Conservation (phyloP, 37 sponge, comb jelly and placozoan species). For the Spongilla lacustris region DNA sequence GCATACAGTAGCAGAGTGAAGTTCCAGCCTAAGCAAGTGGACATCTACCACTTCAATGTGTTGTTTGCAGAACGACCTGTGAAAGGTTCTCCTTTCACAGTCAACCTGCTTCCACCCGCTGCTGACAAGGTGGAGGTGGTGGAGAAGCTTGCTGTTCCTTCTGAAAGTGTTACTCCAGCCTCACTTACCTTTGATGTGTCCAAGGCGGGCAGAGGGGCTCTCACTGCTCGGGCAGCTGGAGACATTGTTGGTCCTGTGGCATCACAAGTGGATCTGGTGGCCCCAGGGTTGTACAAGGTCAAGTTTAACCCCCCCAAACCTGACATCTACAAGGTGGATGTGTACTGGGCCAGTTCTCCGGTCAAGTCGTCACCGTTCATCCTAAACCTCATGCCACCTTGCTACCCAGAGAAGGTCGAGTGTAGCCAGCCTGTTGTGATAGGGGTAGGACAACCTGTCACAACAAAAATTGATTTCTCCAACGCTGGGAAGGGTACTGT, state of each 20-base stretch:
- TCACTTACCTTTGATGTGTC: constrained; percentile 30
- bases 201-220: constrained; percentile 63
- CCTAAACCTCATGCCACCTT: constrained; percentile 27
- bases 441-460: constrained; percentile 36
- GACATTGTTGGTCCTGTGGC: constrained; percentile 17
- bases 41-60: constrained; percentile 48
- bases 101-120: constrained; percentile 48
- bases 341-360: constrained; percentile 42
- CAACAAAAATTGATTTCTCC: constrained; percentile 23
- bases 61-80: constrained; percentile 52
- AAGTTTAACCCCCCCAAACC: constrained; percentile 28
- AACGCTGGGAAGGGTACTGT: constrained; percentile 67
- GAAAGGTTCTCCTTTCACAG: constrained; percentile 64
- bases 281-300: constrained; percentile 17
- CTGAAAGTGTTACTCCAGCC: constrained; percentile 24
- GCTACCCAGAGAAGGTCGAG: constrained; percentile 43
- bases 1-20: constrained; percentile 26
- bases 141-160: constrained; percentile 14
- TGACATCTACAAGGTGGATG: constrained; percentile 42
- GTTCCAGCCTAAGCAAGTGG: constrained; percentile 43
- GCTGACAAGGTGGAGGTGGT: constrained; percentile 30
- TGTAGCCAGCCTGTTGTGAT: constrained; percentile 33
- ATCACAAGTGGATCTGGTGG: constrained; percentile 20
- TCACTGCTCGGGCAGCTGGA: constrained; percentile 33
- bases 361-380: constrained; percentile 58